Evolutionary conservation across 2,888 invertebrate genomes (phyloP).

Genomic region (Galeopsomyia nigrocyanea): DNA sequence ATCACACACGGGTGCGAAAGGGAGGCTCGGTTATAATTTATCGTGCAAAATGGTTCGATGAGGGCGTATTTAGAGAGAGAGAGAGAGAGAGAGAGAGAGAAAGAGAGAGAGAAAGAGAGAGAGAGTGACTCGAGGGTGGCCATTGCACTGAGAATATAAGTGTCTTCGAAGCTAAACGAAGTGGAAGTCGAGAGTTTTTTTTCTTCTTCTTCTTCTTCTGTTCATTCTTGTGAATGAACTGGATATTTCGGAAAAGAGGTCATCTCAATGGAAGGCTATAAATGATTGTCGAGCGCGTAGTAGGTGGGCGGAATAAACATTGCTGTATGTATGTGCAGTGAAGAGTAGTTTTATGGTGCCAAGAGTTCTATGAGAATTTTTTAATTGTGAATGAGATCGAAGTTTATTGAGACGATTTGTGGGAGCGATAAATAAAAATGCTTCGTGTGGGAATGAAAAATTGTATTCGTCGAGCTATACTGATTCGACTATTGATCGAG

Average conservation of each 20-base stretch:
- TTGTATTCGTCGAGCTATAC: too few species aligned
- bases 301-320: conserved; percentile 13
- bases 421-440: not conserved
- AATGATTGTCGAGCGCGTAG: conserved; percentile 20
- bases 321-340: not conserved
- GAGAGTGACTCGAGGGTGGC: conserved; percentile 9
- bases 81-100: too few species aligned
- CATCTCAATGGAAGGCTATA: not conserved
- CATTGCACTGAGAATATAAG: not conserved
- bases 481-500: too few species aligned
- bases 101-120: too few species aligned
- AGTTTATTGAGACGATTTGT: not conserved
- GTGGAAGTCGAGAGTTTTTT: conserved; percentile 7
- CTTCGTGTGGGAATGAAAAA: too few species aligned
- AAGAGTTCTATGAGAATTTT: conserved; percentile 7
- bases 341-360: not conserved
- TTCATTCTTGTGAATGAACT: not conserved
- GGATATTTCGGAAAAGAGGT: conserved; percentile 6
- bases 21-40: conserved; percentile 38
- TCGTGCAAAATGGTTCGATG: conserved; percentile 37
- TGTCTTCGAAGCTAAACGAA: conserved; percentile 7
- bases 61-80: conserved; percentile 39
- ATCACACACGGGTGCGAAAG: not conserved
- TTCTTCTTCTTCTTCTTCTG: not conserved
- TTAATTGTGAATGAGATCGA: conserved; percentile 2